phyloP scores from a whole-genome alignment of 2,888 invertebrate species.

The Sarcophaga variegata region DNA sequence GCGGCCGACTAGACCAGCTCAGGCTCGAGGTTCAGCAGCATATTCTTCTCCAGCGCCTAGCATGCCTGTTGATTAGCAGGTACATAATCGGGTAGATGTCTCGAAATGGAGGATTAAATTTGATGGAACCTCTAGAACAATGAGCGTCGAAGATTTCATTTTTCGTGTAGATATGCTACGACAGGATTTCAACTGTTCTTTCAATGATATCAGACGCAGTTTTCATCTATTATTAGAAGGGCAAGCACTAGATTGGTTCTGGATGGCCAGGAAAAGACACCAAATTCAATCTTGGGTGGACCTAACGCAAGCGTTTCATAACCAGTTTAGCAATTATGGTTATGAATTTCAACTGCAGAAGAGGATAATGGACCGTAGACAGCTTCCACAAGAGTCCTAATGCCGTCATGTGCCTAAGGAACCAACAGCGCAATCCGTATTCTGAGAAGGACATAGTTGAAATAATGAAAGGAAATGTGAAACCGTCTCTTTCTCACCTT shows the following conservation, averaged over 20 bases:
- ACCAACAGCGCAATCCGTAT: constrained; percentile 14
- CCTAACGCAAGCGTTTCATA: background rate
- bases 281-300: background rate
- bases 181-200: background rate
- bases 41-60: too few species aligned
- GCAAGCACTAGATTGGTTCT: constrained; percentile 22
- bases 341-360: constrained; percentile 17
- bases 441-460: constrained; percentile 7
- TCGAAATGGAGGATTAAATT: too few species aligned
- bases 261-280: background rate
- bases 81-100: background rate
- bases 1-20: too few species aligned
- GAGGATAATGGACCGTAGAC: constrained; percentile 19
- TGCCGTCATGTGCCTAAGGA: background rate
- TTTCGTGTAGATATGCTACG: constrained; percentile 5
- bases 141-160: constrained; percentile 12
- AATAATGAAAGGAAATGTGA: too few species aligned
- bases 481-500: background rate
- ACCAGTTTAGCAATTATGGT: background rate
- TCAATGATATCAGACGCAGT: background rate
- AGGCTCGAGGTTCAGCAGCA: too few species aligned
- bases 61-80: too few species aligned
- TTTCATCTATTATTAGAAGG: constrained; percentile 17
- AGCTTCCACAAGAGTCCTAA: background rate
- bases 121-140: background rate